Conservation (phyloP, 2,888 invertebrate genomes). For the Ormyrus rosae region DNA sequence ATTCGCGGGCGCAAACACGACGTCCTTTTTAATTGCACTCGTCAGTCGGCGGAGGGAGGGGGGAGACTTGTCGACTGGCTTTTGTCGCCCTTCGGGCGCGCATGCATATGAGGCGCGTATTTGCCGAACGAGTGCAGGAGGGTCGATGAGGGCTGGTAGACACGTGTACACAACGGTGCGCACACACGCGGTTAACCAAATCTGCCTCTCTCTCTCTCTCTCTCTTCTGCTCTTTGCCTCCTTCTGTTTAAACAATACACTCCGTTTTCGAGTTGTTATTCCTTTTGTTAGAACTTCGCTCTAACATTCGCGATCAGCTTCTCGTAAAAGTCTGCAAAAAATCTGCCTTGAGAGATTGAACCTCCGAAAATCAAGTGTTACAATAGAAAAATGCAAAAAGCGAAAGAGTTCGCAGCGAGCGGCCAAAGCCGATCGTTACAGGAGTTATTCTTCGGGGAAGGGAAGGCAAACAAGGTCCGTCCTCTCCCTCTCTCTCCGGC, state of each 20-base stretch:
- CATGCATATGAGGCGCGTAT: constrained; percentile 47
- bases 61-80: not conserved
- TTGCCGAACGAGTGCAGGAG: constrained; percentile 48
- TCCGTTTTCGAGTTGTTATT: not conserved
- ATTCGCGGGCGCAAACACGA: constrained; percentile 1
- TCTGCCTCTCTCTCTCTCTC: not conserved
- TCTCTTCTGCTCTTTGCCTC: not conserved
- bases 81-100: constrained; percentile 3
- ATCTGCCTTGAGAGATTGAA: too few species aligned
- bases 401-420: too few species aligned
- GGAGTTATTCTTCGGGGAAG: constrained; percentile 64
- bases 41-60: not conserved
- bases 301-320: too few species aligned
- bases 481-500: not conserved
- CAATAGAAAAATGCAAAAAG: too few species aligned
- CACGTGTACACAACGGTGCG: constrained; percentile 20
- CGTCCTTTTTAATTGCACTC: constrained; percentile 40
- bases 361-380: too few species aligned
- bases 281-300: not conserved
- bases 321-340: too few species aligned
- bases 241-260: not conserved
- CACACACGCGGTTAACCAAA: constrained; percentile 34
- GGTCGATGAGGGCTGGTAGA: constrained; percentile 33
- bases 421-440: constrained; percentile 58
- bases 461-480: constrained; percentile 66